Evolutionary conservation across 2,113 vertebrate genomes (phyloP).

Genomic region (Strix uralensis): DNA sequence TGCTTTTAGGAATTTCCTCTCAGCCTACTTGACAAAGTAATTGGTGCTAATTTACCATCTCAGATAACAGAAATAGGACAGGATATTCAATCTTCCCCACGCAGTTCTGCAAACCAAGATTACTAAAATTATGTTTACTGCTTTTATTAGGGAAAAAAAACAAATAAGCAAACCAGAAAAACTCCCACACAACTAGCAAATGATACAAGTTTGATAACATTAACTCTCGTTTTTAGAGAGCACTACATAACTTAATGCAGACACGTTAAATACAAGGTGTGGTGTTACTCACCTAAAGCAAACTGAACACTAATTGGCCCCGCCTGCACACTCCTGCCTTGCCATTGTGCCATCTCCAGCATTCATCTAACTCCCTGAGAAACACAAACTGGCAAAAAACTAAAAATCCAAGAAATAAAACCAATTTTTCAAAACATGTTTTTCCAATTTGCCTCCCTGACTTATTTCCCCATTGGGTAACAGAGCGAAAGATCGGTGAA

Average conservation of each 20-base stretch:
- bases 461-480: background rate
- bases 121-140: background rate
- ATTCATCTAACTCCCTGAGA: background rate
- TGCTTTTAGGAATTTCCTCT: slow-evolving; percentile 33
- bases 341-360: background rate
- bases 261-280: background rate
- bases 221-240: background rate
- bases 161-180: background rate
- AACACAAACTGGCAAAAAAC: background rate
- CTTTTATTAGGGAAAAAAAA: background rate
- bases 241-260: background rate
- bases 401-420: background rate
- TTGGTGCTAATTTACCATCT: background rate
- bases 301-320: background rate
- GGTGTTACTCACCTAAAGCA: background rate
- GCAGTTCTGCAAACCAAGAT: background rate
- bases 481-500: background rate
- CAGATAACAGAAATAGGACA: background rate
- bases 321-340: background rate
- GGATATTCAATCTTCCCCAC: background rate
- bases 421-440: background rate
- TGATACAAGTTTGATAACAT: background rate
- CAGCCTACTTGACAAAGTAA: background rate
- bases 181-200: background rate
- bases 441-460: background rate